These are phyloP conservation scores for Drepanosiphum platanoidis DNA, from an alignment of 2,888 invertebrate genomes.

Conservation along the genomic window DNA sequence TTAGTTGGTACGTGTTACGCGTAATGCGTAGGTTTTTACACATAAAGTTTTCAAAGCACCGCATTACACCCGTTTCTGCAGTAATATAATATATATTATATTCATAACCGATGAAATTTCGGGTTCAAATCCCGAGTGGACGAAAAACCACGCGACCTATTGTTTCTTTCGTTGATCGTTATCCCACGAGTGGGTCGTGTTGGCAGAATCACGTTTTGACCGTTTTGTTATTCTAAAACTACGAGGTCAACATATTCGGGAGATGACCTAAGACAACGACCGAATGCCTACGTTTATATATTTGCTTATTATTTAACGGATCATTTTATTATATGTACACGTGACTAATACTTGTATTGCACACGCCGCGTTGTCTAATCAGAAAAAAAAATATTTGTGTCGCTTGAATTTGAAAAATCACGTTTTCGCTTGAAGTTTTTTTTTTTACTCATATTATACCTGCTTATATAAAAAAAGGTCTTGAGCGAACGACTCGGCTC, in stretches of 20 bases:
- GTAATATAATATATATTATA: background rate
- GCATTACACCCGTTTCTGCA: background rate
- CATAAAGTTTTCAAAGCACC: background rate
- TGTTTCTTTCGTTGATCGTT: background rate
- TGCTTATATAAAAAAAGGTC: background rate
- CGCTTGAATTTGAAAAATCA: background rate
- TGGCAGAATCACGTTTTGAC: background rate
- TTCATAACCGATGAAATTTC: constrained; percentile 1
- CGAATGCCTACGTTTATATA: too few relatives aligned
- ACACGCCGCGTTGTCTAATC: background rate
- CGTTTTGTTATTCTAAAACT: background rate
- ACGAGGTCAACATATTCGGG: background rate
- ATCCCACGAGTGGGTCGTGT: background rate
- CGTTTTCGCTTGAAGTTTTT: background rate
- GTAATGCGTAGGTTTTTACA: constrained; percentile 22
- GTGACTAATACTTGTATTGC: background rate
- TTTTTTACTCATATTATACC: background rate
- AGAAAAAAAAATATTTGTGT: background rate
- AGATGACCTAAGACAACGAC: background rate
- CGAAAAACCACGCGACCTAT: background rate
- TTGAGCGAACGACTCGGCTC: background rate
- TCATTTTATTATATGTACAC: background rate
- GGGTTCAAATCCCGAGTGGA: background rate
- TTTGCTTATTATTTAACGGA: too few relatives aligned
- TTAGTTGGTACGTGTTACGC: background rate